Base-by-base conservation (phyloP, 1,140 invertebrate genomes). In the Hirudo medicinalis region DNA sequence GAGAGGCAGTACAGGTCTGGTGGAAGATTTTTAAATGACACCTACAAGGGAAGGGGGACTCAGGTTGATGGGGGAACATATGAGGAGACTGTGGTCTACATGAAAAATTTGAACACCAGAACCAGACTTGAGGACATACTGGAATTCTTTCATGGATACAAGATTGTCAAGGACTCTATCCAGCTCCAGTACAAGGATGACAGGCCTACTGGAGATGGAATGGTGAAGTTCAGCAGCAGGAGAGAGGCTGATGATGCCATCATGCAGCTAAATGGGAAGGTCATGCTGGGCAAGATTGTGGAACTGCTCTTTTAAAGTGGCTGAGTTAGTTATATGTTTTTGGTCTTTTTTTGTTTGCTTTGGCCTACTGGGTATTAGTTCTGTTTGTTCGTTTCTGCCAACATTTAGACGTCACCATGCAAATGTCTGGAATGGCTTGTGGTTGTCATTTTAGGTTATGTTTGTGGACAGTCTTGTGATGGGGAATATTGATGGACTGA, bases 91-190 rank as follows among this genome's bases (percentile, higher is more conserved):
- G 17, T n/a, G 67, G 22, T 55, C 72, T 29, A 71, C 72, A 82
- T 92, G 76, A 87, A 89, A 76, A 95, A 95, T 80, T 87, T 95
- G 0, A 91, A 91, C 0, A 93, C 89, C 79, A 87, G 89, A 71
- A 90, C 91, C 0, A 86, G 87, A 9, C 87, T 92, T 15, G 88
- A 91, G 68, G 92, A 97, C 73, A 92, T 96, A 70, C 83, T 94
- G 57, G 84, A 87, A 0, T 94, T 94, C 78, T 94, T 97, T 76
- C 80, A 85, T 0, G 78, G 77, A 8, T 82, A 76, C 70, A 68
- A 75, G 29, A 75, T 82, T 9, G 75, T 76, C 9, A 76, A 76
- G 8, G 78, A 82, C 57, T 77, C 78, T 27, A 79, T 83, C 54
- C 74, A 77, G n/a, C 73, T 81, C 9, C 78, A 78, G 68, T 79